Evolutionary conservation across 2,113 vertebrate genomes (phyloP).

Genomic region (Calonectris borealis): DNA sequence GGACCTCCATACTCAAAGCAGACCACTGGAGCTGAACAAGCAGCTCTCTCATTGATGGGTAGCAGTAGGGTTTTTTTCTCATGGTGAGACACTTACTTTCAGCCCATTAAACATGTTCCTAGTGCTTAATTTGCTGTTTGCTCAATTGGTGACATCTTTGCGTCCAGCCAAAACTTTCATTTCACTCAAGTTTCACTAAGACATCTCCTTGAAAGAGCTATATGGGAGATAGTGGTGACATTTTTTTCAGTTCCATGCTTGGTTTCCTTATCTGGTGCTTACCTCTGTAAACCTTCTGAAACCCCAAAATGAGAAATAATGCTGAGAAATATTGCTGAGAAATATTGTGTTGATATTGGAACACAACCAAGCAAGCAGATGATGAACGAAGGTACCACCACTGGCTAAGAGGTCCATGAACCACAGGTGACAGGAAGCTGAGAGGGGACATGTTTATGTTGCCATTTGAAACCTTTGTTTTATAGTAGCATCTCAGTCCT

Average conservation of each 20-base stretch:
- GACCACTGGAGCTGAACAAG: background rate
- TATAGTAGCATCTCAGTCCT: background rate
- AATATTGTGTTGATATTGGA: background rate
- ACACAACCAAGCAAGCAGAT: background rate
- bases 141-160: background rate
- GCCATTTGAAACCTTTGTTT: background rate
- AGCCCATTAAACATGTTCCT: background rate
- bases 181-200: background rate
- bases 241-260: background rate
- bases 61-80: background rate
- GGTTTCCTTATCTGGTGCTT: background rate
- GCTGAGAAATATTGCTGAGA: background rate
- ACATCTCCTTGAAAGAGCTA: background rate
- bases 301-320: background rate
- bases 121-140: rapidly evolving
- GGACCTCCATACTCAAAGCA: background rate
- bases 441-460: background rate
- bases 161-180: background rate
- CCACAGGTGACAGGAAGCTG: background rate
- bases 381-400: background rate
- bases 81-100: background rate
- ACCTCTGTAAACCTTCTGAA: background rate
- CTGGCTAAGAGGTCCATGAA: background rate
- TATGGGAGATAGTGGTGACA: background rate
- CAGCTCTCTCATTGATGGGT: background rate